Conservation (phyloP, 1,140 invertebrate species). For the Saccostrea glomerata region DNA sequence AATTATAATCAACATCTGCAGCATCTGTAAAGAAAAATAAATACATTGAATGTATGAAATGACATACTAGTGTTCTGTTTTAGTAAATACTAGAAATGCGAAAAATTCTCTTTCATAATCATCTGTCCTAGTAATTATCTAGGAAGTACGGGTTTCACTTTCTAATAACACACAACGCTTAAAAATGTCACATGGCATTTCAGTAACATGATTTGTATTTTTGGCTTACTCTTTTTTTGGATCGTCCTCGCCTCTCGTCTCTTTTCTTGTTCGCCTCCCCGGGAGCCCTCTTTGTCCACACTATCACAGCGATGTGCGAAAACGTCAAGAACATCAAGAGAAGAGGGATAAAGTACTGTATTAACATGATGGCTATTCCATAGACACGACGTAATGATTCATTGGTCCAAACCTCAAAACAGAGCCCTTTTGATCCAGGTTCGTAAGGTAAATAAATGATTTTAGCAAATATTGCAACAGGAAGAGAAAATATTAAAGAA, state of each 20-base stretch:
- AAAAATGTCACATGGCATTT: too few relatives aligned
- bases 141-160: too few relatives aligned
- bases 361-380: constrained; percentile 86
- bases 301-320: constrained; percentile 88
- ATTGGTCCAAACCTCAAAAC: constrained; percentile 56
- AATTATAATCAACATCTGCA: constrained; percentile 50
- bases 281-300: constrained; percentile 91
- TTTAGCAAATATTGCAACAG: constrained; percentile 53
- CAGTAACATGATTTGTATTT: too few relatives aligned
- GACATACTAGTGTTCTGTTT: too few relatives aligned
- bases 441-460: constrained; percentile 44
- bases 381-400: constrained; percentile 82
- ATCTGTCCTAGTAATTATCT: too few relatives aligned
- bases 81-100: too few relatives aligned
- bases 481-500: constrained; percentile 49
- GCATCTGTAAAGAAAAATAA: constrained; percentile 52
- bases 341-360: constrained; percentile 92
- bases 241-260: constrained; percentile 89
- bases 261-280: constrained; percentile 90
- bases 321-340: constrained; percentile 91
- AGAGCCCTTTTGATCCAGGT: constrained; percentile 47
- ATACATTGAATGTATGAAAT: neutral
- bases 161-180: too few relatives aligned
- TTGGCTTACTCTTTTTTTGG: constrained; percentile 82
- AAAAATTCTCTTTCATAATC: too few relatives aligned